Base-by-base conservation (phyloP, 1,140 invertebrate genomes). In the Coenobita brevimanus region DNA sequence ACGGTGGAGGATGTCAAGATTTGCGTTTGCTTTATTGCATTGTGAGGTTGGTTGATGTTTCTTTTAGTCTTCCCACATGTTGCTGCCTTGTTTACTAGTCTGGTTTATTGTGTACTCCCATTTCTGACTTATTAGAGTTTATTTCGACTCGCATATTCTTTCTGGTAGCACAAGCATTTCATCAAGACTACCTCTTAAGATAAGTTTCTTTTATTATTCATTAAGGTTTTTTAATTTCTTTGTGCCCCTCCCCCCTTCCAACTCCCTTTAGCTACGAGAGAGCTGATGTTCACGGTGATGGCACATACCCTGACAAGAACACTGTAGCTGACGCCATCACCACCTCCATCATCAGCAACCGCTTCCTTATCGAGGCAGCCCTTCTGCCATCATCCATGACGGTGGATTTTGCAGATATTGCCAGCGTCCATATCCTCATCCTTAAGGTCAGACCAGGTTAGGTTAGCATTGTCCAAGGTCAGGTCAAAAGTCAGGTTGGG, bases 311-410 rank as follows among this genome's bases (percentile, higher is more conserved):
- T 10, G 75, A 88, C 71, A 88, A 88, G 73, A 90, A 90, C 81
- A 88, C 82, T 1, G 46, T 84, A 8, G 89, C 89, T 0, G 85
- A 90, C 33, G 80, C 89, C 81, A 88, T 90, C 81, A 88, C 81
- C 60, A 87, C 89, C 27, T 90, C 89, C 36, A 88, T 90, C 85
- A 88, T 90, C 57, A 71, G 80, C 43, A 90, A 90, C 62, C 69
- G 89, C 50, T 90, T 69, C 75, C 67, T 90, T 60, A 81, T 90
- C 13, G 89, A 90, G 73, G 89, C 89, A 4, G 41, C 85, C 1
- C 46, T 69, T 54, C 87, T 88, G 85, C 89, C 89, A 17, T 90
- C 84, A 81, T 90, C 89, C 27, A 88, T 90, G 89, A 41, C 75
- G 3, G 41, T 90, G 3, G 76, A 90, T 64, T 90, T 88, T 62